Evolutionary conservation across 2,888 invertebrate genomes (phyloP).

Genomic region (Micropterix aruncella): DNA sequence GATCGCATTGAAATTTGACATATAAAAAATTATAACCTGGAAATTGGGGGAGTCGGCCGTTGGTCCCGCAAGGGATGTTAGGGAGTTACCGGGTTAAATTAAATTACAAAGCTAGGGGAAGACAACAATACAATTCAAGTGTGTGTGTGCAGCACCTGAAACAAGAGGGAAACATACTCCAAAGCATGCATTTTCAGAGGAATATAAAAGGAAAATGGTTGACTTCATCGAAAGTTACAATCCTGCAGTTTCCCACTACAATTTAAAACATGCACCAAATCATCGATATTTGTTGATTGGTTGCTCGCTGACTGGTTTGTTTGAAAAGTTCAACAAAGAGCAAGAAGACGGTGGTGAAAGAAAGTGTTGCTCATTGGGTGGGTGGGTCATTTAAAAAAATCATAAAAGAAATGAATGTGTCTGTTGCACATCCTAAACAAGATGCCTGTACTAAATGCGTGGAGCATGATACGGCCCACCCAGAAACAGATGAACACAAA

Average conservation of each 20-base stretch:
- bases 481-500: conserved; percentile 6
- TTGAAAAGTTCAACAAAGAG: conserved; percentile 8
- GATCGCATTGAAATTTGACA: too few relatives aligned
- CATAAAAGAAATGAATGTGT: conserved; percentile 3
- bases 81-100: too few relatives aligned
- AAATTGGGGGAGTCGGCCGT: too few relatives aligned
- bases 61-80: too few relatives aligned
- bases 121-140: too few relatives aligned
- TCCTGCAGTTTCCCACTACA: conserved; percentile 4
- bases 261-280: conserved; percentile 9
- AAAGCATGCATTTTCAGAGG: too few relatives aligned
- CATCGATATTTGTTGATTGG: conserved; percentile 9
- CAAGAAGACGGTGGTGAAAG: conserved; percentile 7
- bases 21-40: too few relatives aligned
- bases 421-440: conserved; percentile 9
- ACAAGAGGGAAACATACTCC: too few relatives aligned
- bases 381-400: conserved; percentile 6
- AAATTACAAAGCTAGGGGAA: too few relatives aligned
- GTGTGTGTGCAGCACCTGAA: too few relatives aligned
- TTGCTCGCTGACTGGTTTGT: conserved; percentile 7
- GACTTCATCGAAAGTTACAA: neutral
- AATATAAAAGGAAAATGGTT: neutral
- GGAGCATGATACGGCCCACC: conserved; percentile 9
- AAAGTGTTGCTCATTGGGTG: conserved; percentile 6
- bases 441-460: conserved; percentile 10